phyloP scores from a whole-genome alignment of 2,797 vertebrate genomes.

The Sebastes cheni region DNA sequence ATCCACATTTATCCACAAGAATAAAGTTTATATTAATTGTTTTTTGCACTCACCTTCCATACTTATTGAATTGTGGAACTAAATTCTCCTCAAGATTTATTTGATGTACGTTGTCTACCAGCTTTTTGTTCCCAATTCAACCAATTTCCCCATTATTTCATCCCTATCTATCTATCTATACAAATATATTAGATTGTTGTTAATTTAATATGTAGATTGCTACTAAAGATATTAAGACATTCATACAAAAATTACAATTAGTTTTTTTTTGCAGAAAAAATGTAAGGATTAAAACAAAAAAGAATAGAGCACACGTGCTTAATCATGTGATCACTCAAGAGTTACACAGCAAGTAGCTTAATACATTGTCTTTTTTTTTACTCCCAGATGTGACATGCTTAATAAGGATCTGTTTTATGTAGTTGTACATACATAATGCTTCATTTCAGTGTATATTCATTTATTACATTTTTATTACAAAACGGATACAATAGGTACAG shows the following conservation, averaged over 20 bases:
- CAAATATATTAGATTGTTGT: background rate
- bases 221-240: background rate
- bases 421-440: background rate
- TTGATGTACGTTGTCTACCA: background rate
- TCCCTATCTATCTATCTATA: background rate
- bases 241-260: background rate
- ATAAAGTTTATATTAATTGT: background rate
- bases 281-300: background rate
- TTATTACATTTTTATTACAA: slow-evolving; percentile 75
- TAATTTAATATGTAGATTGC: background rate
- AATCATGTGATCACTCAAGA: background rate
- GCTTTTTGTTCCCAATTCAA: background rate
- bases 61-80: background rate
- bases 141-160: background rate
- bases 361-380: background rate
- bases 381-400: background rate
- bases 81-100: background rate
- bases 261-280: background rate
- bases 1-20: background rate
- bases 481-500: slow-evolving; percentile 70
- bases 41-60: too few species aligned
- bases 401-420: background rate
- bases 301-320: background rate
- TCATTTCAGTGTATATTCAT: slow-evolving; percentile 59
- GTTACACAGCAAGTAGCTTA: background rate